phyloP scores from a whole-genome alignment of 2,797 vertebrate genomes.

The Myotis planiceps region DNA sequence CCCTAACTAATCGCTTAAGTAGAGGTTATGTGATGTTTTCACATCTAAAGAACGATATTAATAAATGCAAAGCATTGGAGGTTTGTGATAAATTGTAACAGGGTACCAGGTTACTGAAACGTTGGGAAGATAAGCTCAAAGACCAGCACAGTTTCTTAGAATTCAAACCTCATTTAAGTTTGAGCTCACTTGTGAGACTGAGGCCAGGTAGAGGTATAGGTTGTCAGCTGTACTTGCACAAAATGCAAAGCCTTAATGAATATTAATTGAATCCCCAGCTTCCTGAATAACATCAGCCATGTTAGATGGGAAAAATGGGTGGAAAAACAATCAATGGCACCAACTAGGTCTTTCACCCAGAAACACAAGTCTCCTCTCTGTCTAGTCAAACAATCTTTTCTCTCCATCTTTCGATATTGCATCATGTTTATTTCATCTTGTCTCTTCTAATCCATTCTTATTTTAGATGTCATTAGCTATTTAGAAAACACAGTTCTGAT shows the following conservation, averaged over 20 bases:
- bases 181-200: background rate
- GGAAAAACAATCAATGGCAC: background rate
- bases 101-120: background rate
- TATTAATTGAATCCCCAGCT: slow-evolving; percentile 9
- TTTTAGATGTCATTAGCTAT: background rate
- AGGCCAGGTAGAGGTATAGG: background rate
- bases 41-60: background rate
- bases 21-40: background rate
- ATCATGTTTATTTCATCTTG: background rate
- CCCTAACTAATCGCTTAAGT: background rate
- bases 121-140: background rate
- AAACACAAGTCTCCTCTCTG: background rate
- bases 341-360: background rate
- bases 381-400: background rate
- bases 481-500: slow-evolving; percentile 18
- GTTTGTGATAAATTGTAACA: background rate
- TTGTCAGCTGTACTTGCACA: background rate
- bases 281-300: slow-evolving; percentile 24
- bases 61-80: background rate
- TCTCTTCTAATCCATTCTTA: slow-evolving; percentile 12
- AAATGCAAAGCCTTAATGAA: slow-evolving; percentile 14
- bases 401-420: background rate
- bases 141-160: background rate
- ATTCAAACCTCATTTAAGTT: background rate
- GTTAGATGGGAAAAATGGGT: slow-evolving; percentile 27